Evolutionary conservation across 2,113 vertebrate genomes (phyloP), one percentile per base, ranked within the genome.

Genomic region (Atrichornis clamosus): DNA sequence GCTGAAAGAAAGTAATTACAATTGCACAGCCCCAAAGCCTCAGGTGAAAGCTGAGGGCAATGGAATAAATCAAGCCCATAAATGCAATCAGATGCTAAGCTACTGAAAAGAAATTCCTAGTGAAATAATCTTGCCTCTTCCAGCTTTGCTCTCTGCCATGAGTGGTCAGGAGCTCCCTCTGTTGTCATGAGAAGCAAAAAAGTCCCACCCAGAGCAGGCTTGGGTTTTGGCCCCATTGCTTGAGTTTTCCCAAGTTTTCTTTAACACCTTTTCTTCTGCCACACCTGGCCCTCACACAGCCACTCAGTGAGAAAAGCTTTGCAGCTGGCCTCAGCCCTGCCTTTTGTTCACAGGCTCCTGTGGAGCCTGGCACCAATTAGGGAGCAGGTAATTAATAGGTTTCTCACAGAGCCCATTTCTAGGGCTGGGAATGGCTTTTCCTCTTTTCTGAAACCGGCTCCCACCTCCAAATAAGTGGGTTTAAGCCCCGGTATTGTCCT

Each of bases 401-500:
- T 46, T 67, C 5, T 33, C 39, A 22, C 15, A 11, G 1, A 55
- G 33, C 33, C 47, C 53, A 55, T 35, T 69, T 47, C 47, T 47
- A 3, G 26, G 8, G 5, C 6, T 1, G 10, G 39, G 21, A 65
- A 68, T 22, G 13, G 42, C 13, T 72, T 56, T 39, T 63, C 41
- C 26, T 49, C 65, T n/a, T n/a, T 14, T 20, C 2, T 65, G 18
- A 41, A 77, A 59, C 15, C n/a, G 59, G 55, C 41, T 58, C 28
- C 4, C 2, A 14, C 39, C 35, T 75, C 55, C 65, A 58, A 42
- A 42, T 3, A 17, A 19, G 32, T 1, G 0, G 7, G 76, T 62
- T 59, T 58, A 69, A 63, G 37, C 7, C 41, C 49, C 15, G 7
- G 6, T 12, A 24, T 20, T 44, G 35, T 17, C 53, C 67, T 74